phyloP scores from a whole-genome alignment of 2,113 vertebrate species.

The Pionites leucogaster region DNA sequence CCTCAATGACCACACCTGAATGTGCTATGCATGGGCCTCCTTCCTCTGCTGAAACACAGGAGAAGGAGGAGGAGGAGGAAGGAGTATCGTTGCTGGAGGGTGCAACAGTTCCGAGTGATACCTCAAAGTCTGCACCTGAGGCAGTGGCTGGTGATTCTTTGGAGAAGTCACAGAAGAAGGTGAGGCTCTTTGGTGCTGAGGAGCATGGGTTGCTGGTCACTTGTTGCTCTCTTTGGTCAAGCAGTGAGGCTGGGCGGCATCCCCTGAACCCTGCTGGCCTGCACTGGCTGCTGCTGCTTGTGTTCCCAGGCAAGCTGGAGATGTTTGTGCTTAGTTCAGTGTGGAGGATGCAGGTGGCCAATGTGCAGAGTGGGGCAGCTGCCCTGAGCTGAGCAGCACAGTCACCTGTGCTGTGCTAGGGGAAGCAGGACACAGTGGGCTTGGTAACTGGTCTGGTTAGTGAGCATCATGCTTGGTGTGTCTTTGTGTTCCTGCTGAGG shows the following conservation, averaged over 20 bases:
- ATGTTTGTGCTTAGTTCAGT: background rate
- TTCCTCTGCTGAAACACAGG: background rate
- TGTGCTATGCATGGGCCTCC: fast-evolving
- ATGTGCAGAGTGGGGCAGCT: background rate
- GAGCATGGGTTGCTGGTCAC: background rate
- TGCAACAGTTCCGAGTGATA: background rate
- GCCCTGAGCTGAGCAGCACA: background rate
- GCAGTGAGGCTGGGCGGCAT: background rate
- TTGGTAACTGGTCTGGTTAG: background rate
- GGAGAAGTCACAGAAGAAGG: background rate
- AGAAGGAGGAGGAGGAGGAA: background rate
- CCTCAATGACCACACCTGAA: background rate
- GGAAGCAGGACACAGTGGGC: background rate
- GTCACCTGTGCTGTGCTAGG: fast-evolving
- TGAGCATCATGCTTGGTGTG: background rate
- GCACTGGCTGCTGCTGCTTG: background rate
- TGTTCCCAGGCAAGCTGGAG: background rate
- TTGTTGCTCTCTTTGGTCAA: background rate
- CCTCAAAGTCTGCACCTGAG: fast-evolving
- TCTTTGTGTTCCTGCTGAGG: background rate
- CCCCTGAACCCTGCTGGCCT: background rate
- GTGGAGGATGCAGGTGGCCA: background rate
- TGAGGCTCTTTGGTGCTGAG: background rate
- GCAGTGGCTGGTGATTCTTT: fast-evolving
- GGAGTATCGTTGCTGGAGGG: background rate